Percentiles rank a stretch among this genome's conserved stretches.
These are phyloP conservation scores for Petroica traversi DNA, from an alignment of 2,113 vertebrate species.

Conservation along the genomic window DNA sequence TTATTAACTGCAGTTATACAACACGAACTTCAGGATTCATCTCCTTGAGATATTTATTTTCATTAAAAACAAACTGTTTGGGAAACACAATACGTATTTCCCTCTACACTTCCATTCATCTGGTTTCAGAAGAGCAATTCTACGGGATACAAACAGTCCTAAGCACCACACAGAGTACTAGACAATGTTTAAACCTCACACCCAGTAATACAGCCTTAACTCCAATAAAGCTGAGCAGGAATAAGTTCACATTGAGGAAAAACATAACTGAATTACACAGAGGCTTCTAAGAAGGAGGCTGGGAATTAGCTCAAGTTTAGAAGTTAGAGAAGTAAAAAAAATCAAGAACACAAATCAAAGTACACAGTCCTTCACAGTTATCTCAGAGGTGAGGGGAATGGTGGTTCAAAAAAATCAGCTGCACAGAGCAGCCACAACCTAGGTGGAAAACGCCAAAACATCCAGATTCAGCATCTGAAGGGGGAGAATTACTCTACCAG, in stretches of 20 bases:
- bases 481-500: slow-evolving; percentile 78
- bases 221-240: not conserved
- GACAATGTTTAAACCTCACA: not conserved
- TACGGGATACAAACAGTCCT: not conserved
- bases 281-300: not conserved
- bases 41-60: slow-evolving; percentile 44
- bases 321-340: slow-evolving; percentile 34
- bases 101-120: not conserved
- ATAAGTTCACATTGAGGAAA: not conserved
- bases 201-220: not conserved
- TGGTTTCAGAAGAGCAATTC: not conserved
- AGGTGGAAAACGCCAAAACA: not conserved
- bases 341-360: not conserved
- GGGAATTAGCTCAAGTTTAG: not conserved
- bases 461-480: not conserved
- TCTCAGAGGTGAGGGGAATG: not conserved
- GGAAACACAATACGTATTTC: not conserved
- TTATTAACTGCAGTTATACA: slow-evolving; percentile 22
- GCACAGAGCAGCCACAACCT: not conserved
- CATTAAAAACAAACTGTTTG: slow-evolving; percentile 27
- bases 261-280: not conserved
- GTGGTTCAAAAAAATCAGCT: not conserved
- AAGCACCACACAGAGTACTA: not conserved
- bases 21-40: not conserved
- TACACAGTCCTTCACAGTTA: slow-evolving; percentile 8